Evolutionary conservation across 2,797 vertebrate genomes (phyloP), one percentile per base, ranked within the genome.

Genomic region (Dendrocincla fuliginosa): DNA sequence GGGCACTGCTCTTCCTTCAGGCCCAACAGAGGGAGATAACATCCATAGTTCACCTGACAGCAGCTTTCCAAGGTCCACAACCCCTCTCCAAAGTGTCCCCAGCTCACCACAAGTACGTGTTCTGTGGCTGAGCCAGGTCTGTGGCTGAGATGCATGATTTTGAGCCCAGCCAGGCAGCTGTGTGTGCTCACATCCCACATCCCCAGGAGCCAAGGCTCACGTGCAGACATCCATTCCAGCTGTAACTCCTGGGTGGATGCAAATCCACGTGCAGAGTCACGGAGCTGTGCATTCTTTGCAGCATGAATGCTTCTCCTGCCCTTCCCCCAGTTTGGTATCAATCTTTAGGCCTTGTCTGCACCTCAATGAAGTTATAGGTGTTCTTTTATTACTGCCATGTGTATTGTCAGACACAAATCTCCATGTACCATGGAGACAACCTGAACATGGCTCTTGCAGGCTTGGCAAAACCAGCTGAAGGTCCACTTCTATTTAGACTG

Each of bases 161-260:
- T 13, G 44, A 55, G 67, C 13, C 24, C 4, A 32, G 52, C 12
- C 42, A 35, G 57, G 41, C 65, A 85, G n/a, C 41, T 80, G 33
- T 2, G 16, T 0, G 28, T 16, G 65, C 52, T 56, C 13, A 6
- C 17, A 16, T 17, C 44, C 67, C 27, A 17, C 16, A 1, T 2
- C 22, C 13, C 23, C 3, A 0, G 5, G 33, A 68, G 59, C 47
- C 4, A 3, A 41, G 30, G 64, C 59, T 39, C 20, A 8, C 3
- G 0, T 12, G 17, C 55, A 53, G 64, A 69, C 61, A 61, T 20
- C 28, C 7, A 1, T 30, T 3, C 10, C 70, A 49, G 37, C 49
- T 17, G 13, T 23, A 81, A n/a, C 24, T 57, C 46, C 30, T 17
- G 64, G 7, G 6, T 8, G 2, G 53, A 16, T 28, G 25, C 41